Evolutionary conservation across 2,113 vertebrate genomes (phyloP).

Genomic region (Cynopterus brachyotis): DNA sequence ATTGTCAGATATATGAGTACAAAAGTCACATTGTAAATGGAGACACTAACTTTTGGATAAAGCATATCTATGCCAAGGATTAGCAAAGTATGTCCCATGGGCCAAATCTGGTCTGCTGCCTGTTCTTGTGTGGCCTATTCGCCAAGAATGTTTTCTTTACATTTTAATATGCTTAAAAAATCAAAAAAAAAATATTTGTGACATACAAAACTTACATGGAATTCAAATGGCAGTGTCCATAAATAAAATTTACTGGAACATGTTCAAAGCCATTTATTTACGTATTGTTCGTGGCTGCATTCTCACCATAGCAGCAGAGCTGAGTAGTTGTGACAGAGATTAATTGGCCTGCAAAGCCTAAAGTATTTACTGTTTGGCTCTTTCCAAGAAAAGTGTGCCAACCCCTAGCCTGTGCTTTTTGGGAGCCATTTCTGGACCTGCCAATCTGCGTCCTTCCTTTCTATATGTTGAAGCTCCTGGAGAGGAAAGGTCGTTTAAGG

Average conservation of each 20-base stretch:
- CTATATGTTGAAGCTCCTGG: neutral
- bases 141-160: neutral
- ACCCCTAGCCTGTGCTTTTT: neutral
- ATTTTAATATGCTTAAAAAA: constrained; percentile 3
- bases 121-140: neutral
- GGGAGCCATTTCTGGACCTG: neutral
- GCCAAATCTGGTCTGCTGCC: neutral
- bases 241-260: neutral
- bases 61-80: neutral
- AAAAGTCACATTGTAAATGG: neutral
- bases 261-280: neutral
- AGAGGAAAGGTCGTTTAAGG: neutral
- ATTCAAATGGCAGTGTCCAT: neutral
- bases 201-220: neutral
- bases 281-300: neutral
- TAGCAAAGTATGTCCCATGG: neutral
- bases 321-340: neutral
- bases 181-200: neutral
- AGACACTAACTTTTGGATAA: neutral
- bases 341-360: neutral
- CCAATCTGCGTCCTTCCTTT: neutral
- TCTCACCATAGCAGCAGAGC: neutral
- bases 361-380: neutral
- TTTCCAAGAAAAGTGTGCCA: neutral
- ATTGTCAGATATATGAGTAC: neutral